These are phyloP conservation scores for Drosophila asahinai DNA, from an alignment of 1,140 invertebrate species.

Conservation along the genomic window DNA sequence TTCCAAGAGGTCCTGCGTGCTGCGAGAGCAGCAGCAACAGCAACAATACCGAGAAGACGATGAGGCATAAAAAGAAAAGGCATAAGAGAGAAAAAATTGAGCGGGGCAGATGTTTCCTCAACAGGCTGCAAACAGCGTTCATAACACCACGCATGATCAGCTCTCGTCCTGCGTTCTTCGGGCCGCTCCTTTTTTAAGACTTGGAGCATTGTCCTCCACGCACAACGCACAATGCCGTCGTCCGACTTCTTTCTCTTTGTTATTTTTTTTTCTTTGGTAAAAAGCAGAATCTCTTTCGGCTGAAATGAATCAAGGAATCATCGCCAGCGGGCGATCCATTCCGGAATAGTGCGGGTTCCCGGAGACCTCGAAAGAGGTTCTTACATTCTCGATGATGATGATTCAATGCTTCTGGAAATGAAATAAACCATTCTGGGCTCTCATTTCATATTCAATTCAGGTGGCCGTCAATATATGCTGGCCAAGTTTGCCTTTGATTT, in stretches of 20 bases:
- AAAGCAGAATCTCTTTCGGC: slow-evolving; percentile 57
- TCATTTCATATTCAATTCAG: slow-evolving; percentile 41
- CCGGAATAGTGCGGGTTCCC: slow-evolving; percentile 56
- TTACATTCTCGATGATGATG: slow-evolving; percentile 22
- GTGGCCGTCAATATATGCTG: slow-evolving; percentile 18
- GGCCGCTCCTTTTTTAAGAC: slow-evolving; percentile 43
- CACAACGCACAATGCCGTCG: slow-evolving; percentile 51
- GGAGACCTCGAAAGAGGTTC: slow-evolving; percentile 1
- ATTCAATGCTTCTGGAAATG: slow-evolving; percentile 41
- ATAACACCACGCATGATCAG: slow-evolving; percentile 79
- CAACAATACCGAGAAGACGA: slow-evolving; percentile 52
- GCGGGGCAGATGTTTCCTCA: slow-evolving; percentile 81
- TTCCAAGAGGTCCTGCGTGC: slow-evolving; percentile 72
- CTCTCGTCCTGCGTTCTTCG: slow-evolving; percentile 46
- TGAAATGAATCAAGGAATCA: slow-evolving; percentile 57
- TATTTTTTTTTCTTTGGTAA: slow-evolving; percentile 29
- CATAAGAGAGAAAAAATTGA: slow-evolving; percentile 56
- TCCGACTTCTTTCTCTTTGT: slow-evolving; percentile 46
- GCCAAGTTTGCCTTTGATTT: slow-evolving; percentile 14
- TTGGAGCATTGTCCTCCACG: slow-evolving; percentile 65
- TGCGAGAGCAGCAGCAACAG: slow-evolving; percentile 32
- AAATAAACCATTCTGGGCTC: slow-evolving; percentile 24
- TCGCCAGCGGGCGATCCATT: slow-evolving; percentile 28
- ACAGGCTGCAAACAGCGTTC: slow-evolving; percentile 69
- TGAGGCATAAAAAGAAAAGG: slow-evolving; percentile 49